Percentiles rank a stretch among this genome's conserved stretches.
Evolutionary conservation across 1,140 invertebrate species (phyloP).

Genomic region (Ptiloglossa arizonensis): DNA sequence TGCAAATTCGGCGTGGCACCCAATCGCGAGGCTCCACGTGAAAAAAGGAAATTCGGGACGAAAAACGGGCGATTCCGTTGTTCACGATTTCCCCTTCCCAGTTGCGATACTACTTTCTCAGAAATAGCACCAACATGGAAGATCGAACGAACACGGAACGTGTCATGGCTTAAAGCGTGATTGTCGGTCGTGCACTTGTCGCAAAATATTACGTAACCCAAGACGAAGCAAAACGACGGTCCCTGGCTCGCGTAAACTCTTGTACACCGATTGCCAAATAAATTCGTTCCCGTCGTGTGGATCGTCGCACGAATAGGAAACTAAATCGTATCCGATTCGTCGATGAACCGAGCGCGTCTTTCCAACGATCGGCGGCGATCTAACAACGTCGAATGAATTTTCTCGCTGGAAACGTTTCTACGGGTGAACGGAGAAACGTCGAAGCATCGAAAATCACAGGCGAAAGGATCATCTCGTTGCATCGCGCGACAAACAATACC

Average conservation of each 20-base stretch:
- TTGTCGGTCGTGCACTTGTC: conserved; percentile 73
- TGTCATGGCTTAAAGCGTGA: conserved; percentile 75
- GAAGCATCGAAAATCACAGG: neutral
- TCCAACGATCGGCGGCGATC: conserved; percentile 18
- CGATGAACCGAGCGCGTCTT: conserved; percentile 27
- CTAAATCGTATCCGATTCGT: conserved; percentile 35
- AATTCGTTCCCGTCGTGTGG: conserved; percentile 27
- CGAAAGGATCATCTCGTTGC: neutral
- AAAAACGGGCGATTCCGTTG: conserved; percentile 10
- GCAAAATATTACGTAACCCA: conserved; percentile 24
- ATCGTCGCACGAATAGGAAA: conserved; percentile 44
- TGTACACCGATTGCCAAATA: conserved; percentile 36
- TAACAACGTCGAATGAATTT: no score
- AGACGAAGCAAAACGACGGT: neutral
- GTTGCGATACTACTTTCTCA: conserved; percentile 28
- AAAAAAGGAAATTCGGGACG: neutral
- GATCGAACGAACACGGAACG: conserved; percentile 39
- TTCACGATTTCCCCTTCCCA: conserved; percentile 13
- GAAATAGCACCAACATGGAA: conserved; percentile 39
- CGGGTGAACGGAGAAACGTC: no score
- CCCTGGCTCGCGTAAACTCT: neutral
- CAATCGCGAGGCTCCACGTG: neutral
- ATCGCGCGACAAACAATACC: neutral
- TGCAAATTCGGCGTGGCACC: neutral
- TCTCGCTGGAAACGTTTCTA: no score